These are phyloP conservation scores for Epizoanthus stellaris DNA, from an alignment of 92 coral and sea anemone genomes.

Conservation along the genomic window DNA sequence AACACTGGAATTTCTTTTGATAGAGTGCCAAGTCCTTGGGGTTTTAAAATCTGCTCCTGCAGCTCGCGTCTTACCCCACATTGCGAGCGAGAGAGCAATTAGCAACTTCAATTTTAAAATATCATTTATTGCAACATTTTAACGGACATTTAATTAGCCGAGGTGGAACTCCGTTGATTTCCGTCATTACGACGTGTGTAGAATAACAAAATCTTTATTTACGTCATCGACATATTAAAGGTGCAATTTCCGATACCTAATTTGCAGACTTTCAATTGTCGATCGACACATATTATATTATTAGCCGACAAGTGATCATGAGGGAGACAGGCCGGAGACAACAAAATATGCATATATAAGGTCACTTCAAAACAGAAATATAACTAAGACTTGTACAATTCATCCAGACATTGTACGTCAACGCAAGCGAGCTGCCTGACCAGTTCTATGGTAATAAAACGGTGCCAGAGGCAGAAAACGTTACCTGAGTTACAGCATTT, in stretches of 20 bases:
- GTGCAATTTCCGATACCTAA: slow-evolving; percentile 7
- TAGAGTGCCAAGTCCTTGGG: neutral
- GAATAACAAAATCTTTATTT: slow-evolving; percentile 3
- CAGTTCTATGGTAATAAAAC: too few relatives aligned
- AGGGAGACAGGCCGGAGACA: neutral
- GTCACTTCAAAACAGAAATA: neutral
- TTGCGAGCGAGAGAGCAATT: slow-evolving; percentile 10
- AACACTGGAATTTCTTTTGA: neutral
- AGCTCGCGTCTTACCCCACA: neutral
- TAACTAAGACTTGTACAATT: too few relatives aligned
- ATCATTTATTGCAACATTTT: slow-evolving; percentile 3
- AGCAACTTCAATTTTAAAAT: neutral
- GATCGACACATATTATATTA: neutral
- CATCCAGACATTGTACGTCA: too few relatives aligned
- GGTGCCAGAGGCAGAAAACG: neutral
- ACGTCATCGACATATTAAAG: slow-evolving; percentile 21
- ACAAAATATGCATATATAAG: neutral
- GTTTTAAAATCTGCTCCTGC: neutral
- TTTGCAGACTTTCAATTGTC: neutral
- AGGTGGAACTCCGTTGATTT: neutral
- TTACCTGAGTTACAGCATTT: neutral
- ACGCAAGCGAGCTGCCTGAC: too few relatives aligned
- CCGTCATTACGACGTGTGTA: slow-evolving; percentile 24
- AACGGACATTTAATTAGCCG: neutral
- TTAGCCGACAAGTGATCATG: neutral